Base-by-base conservation (phyloP, 2,797 vertebrate species). In the Siniperca obscura region DNA sequence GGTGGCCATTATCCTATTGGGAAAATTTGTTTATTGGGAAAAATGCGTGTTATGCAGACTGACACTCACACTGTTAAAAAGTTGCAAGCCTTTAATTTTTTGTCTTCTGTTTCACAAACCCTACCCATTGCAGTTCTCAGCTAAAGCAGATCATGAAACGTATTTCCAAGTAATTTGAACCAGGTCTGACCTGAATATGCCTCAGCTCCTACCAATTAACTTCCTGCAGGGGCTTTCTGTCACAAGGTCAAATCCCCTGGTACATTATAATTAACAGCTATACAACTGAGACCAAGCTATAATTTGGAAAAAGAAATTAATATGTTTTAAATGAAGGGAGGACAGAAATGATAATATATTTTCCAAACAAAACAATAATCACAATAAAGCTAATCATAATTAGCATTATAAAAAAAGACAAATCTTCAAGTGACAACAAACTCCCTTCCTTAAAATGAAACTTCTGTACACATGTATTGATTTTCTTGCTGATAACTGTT, bases 241-340 rank as follows among this genome's bases (percentile, higher is more conserved):
- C 84, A 78, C 76, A 59, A 80, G 91, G 89, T 89, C 88, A 85
- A 81, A 86, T 88, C 90, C 86, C 89, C 71, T 34, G 90, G 69
- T 76, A 74, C 75, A 76, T 80, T 80, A 65, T 90, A 93, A 94
- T 93, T 91, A 94, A 86, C 70, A 82, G 81, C 50, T 82, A 88
- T 82, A 56, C 79, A 83, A 82, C 60, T 13, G 80, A 87, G 86
- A 76, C 82, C 42, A 42, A 13, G 73, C 56, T 84, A 75, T 65
- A 60, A 79, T 74, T 82, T 71, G 61, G 56, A 71, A 76, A 25
- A 10, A 67, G 70, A 78, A 65, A 61, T 27, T 52, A 62, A 75
- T 55, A 25, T 60, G 57, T 61, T 80, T 80, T 36, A 72, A 75
- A 53, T 76, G 48, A 62, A 42, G 53, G 1, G 22, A 36, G 40